phyloP scores from a whole-genome alignment of 2,888 invertebrate genomes.

The Stratiomys singularior region DNA sequence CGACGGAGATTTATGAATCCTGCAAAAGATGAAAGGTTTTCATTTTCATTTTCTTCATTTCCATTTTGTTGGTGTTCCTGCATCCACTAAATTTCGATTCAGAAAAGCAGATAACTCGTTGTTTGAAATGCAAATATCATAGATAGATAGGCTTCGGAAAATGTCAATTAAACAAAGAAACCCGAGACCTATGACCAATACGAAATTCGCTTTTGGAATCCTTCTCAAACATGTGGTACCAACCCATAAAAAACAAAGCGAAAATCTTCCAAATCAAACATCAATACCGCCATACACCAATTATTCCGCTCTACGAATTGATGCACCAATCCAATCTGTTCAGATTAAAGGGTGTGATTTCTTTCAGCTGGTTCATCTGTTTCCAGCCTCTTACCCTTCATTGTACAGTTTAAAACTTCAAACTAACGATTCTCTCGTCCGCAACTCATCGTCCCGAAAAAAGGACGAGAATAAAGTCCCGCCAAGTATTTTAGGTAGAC shows the following conservation, averaged over 20 bases:
- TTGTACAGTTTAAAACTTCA: background rate
- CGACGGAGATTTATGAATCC: too few species aligned
- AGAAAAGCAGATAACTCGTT: too few species aligned
- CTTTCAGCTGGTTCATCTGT: constrained; percentile 33
- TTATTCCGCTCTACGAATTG: constrained; percentile 49
- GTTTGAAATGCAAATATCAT: too few species aligned
- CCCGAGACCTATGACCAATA: too few species aligned
- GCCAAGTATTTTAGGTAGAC: constrained; percentile 45
- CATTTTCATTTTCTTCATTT: too few species aligned
- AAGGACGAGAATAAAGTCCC: constrained; percentile 15
- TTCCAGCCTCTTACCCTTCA: background rate
- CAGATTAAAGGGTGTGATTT: constrained; percentile 52
- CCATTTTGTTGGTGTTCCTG: too few species aligned
- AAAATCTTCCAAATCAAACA: background rate
- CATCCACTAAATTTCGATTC: too few species aligned
- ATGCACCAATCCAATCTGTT: constrained; percentile 54
- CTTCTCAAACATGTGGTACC: background rate
- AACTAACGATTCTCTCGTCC: background rate
- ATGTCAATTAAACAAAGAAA: too few species aligned
- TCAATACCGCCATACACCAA: constrained; percentile 38
- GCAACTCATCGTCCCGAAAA: background rate
- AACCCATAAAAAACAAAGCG: background rate
- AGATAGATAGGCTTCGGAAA: too few species aligned
- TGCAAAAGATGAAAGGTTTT: too few species aligned
- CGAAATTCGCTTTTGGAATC: too few species aligned